phyloP scores from a whole-genome alignment of 2,888 invertebrate genomes.

The Ametastegia equiseti region DNA sequence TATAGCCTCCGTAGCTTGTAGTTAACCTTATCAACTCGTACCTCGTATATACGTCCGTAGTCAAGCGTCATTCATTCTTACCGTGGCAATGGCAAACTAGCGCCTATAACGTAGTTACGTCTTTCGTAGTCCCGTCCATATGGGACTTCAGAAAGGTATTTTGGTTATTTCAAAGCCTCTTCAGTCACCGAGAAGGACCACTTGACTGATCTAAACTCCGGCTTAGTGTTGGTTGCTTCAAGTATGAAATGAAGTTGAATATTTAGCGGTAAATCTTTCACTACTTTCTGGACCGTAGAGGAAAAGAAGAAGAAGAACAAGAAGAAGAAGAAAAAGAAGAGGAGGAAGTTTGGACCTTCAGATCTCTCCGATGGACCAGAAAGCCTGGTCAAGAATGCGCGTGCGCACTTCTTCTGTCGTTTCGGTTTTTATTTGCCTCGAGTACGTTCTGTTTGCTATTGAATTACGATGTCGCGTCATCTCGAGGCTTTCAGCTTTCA shows the following conservation, averaged over 20 bases:
- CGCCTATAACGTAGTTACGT: conserved; percentile 9
- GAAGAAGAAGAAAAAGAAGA: no score
- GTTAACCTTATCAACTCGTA: conserved; percentile 75
- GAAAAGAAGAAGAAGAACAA: no score
- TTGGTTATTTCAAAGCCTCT: background rate
- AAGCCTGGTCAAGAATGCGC: background rate
- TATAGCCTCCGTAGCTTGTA: conserved; percentile 72
- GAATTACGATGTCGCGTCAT: conserved; percentile 25
- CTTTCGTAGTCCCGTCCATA: background rate
- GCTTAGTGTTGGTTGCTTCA: background rate
- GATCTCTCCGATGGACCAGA: conserved; percentile 22
- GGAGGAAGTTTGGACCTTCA: conserved; percentile 15
- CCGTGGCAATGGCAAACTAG: conserved; percentile 10
- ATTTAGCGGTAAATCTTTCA: conserved; percentile 23
- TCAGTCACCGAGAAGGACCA: conserved; percentile 15
- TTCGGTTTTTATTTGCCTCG: conserved; percentile 33
- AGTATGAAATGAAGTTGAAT: conserved; percentile 33
- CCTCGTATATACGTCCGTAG: conserved; percentile 47
- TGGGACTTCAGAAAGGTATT: background rate
- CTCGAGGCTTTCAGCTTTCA: conserved; percentile 29
- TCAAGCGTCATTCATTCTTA: conserved; percentile 26
- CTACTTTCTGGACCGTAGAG: background rate
- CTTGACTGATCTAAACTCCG: conserved; percentile 8
- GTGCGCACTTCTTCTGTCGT: conserved; percentile 28
- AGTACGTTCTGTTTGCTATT: conserved; percentile 37